Conservation (phyloP, 2,797 vertebrate genomes). For the Anguilla pacifica region DNA sequence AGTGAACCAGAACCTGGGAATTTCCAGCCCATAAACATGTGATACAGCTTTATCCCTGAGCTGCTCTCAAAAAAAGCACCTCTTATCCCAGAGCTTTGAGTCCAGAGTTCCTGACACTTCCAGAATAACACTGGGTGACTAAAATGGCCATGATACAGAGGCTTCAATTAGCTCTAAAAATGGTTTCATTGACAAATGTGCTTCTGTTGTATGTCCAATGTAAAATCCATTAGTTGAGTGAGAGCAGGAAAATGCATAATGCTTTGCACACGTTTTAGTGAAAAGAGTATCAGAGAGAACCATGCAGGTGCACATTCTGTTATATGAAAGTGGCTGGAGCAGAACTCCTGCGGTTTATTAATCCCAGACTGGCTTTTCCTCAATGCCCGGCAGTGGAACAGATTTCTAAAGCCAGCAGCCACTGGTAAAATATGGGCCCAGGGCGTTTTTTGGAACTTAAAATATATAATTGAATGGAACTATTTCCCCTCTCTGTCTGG, state of each 20-base stretch:
- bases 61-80: background rate
- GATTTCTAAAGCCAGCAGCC: slow-evolving; percentile 15
- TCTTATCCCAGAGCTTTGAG: background rate
- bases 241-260: background rate
- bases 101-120: background rate
- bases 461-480: background rate
- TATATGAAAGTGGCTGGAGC: slow-evolving; percentile 53
- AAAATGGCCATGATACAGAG: background rate
- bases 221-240: background rate
- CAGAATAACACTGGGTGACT: background rate
- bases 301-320: slow-evolving; percentile 56
- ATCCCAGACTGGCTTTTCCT: slow-evolving; percentile 46
- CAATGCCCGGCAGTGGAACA: slow-evolving; percentile 46
- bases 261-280: background rate
- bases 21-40: background rate
- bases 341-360: slow-evolving; percentile 45
- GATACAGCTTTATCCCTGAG: background rate
- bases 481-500: background rate
- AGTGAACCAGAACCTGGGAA: background rate
- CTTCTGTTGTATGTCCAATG: background rate
- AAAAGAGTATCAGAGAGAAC: background rate
- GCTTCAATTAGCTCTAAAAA: background rate
- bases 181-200: background rate
- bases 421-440: background rate
- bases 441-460: no score